Evolutionary conservation across 2,888 invertebrate species (phyloP).

Genomic region (Cerastis rubricosa): DNA sequence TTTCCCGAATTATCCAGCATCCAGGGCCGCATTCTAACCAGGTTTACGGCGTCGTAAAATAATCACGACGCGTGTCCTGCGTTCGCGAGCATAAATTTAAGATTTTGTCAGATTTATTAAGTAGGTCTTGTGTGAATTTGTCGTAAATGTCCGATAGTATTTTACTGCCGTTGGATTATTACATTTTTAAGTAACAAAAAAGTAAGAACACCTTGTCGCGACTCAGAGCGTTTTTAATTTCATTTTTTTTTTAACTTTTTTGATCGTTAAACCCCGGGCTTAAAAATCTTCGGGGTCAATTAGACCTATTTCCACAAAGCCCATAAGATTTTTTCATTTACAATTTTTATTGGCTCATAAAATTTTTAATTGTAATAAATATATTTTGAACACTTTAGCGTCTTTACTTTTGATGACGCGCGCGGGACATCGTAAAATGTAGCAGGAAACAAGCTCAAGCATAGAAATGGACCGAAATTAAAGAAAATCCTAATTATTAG

Average conservation of each 20-base stretch:
- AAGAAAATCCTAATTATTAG: conserved; percentile 52
- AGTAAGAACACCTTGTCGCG: conserved; percentile 77
- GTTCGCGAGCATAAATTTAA: conserved; percentile 85
- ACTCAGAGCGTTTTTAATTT: conserved; percentile 77
- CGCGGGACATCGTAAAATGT: conserved; percentile 73
- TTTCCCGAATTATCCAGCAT: conserved; percentile 80
- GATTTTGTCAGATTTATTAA: conserved; percentile 89
- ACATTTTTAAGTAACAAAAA: conserved; percentile 78
- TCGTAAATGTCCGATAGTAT: conserved; percentile 88
- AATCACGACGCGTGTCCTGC: conserved; percentile 76
- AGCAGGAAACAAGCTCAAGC: conserved; percentile 69
- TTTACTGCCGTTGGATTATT: conserved; percentile 85
- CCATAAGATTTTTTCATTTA: conserved; percentile 77
- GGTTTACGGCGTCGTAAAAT: conserved; percentile 81
- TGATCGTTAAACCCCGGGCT: conserved; percentile 81
- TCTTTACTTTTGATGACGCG: conserved; percentile 65
- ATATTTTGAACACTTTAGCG: conserved; percentile 70
- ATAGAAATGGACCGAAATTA: conserved; percentile 60
- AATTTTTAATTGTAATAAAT: conserved; percentile 81
- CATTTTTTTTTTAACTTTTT: conserved; percentile 71
- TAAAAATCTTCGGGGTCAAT: conserved; percentile 80
- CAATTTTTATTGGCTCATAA: conserved; percentile 79
- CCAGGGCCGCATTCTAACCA: conserved; percentile 78
- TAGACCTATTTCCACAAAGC: conserved; percentile 81
- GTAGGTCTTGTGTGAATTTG: conserved; percentile 88